Conservation (phyloP, 2,113 vertebrate genomes). For the Lophotis ruficrista region DNA sequence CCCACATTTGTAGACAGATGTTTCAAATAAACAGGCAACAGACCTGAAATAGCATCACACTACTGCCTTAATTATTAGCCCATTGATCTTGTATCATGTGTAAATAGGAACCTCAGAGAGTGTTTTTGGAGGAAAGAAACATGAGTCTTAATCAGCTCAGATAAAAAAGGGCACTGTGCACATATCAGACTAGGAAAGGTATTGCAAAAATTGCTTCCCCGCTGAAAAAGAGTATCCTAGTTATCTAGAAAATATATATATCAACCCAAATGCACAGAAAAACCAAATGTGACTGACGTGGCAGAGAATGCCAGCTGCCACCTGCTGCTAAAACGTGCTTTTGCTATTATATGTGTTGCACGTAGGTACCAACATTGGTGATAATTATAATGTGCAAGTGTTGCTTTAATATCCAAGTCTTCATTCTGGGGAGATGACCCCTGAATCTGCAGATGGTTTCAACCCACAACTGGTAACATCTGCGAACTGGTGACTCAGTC, state of each 20-base stretch:
- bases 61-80: not conserved
- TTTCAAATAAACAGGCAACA: constrained; percentile 7
- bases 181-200: not conserved
- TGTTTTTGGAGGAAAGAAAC: not conserved
- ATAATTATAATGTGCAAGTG: not conserved
- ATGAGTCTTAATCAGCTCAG: not conserved
- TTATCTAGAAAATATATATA: not conserved
- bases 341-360: not conserved
- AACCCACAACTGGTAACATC: not conserved
- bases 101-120: not conserved
- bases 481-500: not conserved
- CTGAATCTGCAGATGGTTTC: not conserved
- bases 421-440: not conserved
- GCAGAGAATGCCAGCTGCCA: not conserved
- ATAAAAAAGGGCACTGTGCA: not conserved
- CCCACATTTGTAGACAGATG: not conserved
- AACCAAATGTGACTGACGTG: not conserved
- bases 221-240: not conserved
- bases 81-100: not conserved
- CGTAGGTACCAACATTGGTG: not conserved
- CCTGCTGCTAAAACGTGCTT: not conserved
- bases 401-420: not conserved
- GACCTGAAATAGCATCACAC: not conserved
- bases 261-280: not conserved
- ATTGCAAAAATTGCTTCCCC: not conserved